Conservation (phyloP, 2,888 invertebrate genomes). For the Pyrocoelia pectoralis region DNA sequence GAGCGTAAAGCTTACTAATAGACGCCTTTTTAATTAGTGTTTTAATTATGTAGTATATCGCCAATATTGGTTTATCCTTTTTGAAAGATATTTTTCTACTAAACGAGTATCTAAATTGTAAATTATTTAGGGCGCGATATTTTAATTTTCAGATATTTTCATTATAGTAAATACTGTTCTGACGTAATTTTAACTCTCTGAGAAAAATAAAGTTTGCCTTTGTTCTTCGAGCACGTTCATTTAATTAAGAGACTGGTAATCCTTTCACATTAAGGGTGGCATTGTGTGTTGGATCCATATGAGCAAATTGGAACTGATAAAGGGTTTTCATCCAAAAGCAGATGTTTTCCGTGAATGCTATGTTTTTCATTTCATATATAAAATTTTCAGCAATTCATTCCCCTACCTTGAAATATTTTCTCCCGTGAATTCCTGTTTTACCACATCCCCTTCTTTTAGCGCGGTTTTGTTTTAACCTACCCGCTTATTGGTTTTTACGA, state of each 20-base stretch:
- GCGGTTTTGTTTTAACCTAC: conserved; percentile 46
- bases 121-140: not conserved
- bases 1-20: conserved; percentile 40
- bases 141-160: not conserved
- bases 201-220: conserved; percentile 24
- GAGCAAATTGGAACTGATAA: conserved; percentile 38
- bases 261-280: conserved; percentile 33
- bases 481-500: conserved; percentile 46
- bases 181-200: conserved; percentile 15
- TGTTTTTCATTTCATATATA: conserved; percentile 37
- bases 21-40: conserved; percentile 44
- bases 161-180: not conserved
- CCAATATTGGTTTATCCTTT: conserved; percentile 34
- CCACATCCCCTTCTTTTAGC: conserved; percentile 41
- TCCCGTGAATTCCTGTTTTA: conserved; percentile 40
- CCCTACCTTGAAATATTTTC: conserved; percentile 39
- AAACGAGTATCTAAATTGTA: no score
- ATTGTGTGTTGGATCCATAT: conserved; percentile 33
- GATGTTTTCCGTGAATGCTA: conserved; percentile 29
- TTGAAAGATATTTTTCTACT: no score
- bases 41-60: conserved; percentile 36
- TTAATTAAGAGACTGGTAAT: conserved; percentile 37
- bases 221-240: conserved; percentile 31
- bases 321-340: conserved; percentile 33
- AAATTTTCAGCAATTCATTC: conserved; percentile 35